These are phyloP conservation scores for Toxostoma redivivum DNA, from an alignment of 2,113 vertebrate genomes.

Conservation along the genomic window DNA sequence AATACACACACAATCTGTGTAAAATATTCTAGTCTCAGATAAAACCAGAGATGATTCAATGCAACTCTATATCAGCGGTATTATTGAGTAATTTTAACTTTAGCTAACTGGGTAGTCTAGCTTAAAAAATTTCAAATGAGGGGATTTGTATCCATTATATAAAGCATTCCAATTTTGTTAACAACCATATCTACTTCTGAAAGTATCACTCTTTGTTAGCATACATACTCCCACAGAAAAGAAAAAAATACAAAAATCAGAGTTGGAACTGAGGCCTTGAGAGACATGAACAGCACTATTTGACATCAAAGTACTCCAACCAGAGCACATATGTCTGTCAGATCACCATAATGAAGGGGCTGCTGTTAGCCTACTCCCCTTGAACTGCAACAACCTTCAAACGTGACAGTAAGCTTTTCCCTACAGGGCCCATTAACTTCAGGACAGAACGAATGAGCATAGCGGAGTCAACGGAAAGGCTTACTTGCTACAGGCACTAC, in stretches of 20 bases:
- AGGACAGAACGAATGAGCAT: accelerated
- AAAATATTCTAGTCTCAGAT: not conserved
- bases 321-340: not conserved
- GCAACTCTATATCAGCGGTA: not conserved
- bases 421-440: not conserved
- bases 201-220: not conserved
- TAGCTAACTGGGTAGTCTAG: not conserved
- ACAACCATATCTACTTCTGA: not conserved
- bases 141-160: not conserved
- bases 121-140: not conserved
- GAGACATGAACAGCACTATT: not conserved
- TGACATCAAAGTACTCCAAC: not conserved
- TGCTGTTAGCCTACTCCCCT: not conserved
- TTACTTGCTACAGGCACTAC: not conserved
- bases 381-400: not conserved
- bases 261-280: not conserved
- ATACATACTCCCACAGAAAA: not conserved
- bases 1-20: not conserved
- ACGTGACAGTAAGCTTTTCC: not conserved
- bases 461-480: not conserved
- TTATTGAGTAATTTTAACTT: not conserved
- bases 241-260: not conserved
- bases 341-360: not conserved
- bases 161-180: not conserved
- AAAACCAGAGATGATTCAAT: not conserved